Evolutionary conservation across 2,113 vertebrate species (phyloP).

Genomic region (Dasypus novemcinctus): DNA sequence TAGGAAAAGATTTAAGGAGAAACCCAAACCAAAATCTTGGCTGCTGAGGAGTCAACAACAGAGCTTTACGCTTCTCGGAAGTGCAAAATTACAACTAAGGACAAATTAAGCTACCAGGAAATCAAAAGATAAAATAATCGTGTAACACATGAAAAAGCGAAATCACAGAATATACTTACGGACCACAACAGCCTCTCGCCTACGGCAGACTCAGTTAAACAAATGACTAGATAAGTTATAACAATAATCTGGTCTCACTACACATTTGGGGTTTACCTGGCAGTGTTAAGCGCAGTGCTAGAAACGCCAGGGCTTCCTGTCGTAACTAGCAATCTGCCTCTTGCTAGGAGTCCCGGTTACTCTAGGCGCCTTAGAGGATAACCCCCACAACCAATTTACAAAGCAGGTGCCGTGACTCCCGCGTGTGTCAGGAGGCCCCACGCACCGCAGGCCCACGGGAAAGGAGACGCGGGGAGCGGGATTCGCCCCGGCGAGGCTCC

Average conservation of each 20-base stretch:
- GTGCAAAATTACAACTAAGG: background rate
- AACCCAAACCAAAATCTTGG: background rate
- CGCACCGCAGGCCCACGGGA: too few relatives aligned
- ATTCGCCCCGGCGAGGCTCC: fast-evolving
- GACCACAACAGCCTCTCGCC: background rate
- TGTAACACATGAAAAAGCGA: background rate
- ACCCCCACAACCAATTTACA: too few relatives aligned
- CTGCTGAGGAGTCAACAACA: background rate
- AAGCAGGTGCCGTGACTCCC: too few relatives aligned
- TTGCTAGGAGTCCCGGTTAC: background rate
- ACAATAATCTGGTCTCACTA: too few relatives aligned
- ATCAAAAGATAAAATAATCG: background rate
- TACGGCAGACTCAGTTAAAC: fast-evolving
- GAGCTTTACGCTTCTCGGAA: background rate
- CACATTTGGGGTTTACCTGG: too few relatives aligned
- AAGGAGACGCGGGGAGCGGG: background rate
- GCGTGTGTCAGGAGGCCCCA: too few relatives aligned
- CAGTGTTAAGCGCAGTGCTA: fast-evolving
- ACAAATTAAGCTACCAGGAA: background rate
- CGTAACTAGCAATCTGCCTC: too few relatives aligned
- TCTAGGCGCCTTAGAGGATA: too few relatives aligned
- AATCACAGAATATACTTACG: fast-evolving
- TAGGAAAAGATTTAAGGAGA: background rate
- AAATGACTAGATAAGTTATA: fast-evolving
- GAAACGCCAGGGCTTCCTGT: background rate